These are phyloP conservation scores for Calypte anna DNA, from an alignment of 2,113 vertebrate genomes.

Conservation along the genomic window DNA sequence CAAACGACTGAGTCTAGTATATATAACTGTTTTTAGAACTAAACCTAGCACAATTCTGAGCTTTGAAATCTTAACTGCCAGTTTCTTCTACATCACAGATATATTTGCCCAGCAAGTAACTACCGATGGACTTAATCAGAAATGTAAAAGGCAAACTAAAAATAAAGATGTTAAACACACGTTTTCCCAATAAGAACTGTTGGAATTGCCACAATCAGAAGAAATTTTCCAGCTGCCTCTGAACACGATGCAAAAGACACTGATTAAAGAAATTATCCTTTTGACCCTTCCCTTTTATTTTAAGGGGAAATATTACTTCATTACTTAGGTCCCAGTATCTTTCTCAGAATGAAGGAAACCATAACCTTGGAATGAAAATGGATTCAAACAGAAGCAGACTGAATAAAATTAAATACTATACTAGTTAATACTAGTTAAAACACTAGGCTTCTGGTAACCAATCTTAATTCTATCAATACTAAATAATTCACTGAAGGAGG, in stretches of 20 bases:
- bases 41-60: neutral
- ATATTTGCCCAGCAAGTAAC: neutral
- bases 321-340: neutral
- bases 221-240: slow-evolving; percentile 50
- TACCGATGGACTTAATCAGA: neutral
- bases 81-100: neutral
- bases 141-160: neutral
- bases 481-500: neutral
- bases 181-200: slow-evolving; percentile 4
- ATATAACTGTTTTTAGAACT: neutral
- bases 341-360: neutral
- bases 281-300: slow-evolving; percentile 63
- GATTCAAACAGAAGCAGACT: neutral
- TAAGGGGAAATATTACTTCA: neutral
- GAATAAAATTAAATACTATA: neutral
- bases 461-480: neutral
- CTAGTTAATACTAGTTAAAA: neutral
- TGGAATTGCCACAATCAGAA: slow-evolving; percentile 57
- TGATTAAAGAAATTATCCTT: slow-evolving; percentile 75
- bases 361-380: neutral
- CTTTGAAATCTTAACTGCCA: neutral
- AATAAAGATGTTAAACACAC: slow-evolving; percentile 52
- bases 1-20: neutral
- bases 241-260: slow-evolving; percentile 77
- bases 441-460: neutral